These are phyloP conservation scores for Emmelina monodactyla DNA, from an alignment of 2,888 invertebrate genomes.

Conservation along the genomic window DNA sequence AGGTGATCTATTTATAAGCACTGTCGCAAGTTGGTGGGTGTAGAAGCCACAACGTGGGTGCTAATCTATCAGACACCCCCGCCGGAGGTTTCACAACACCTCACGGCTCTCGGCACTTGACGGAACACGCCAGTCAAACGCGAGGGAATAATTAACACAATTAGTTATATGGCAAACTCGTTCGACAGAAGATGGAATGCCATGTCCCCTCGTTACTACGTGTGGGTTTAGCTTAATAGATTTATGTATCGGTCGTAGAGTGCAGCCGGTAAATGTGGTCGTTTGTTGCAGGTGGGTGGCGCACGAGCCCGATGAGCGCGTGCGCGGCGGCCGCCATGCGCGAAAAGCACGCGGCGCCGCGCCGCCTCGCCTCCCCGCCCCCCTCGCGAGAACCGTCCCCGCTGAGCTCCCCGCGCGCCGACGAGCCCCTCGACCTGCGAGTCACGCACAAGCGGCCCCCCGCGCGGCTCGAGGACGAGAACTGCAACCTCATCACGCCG, in stretches of 20 bases:
- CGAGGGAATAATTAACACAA: too few species aligned
- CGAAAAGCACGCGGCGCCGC: conserved; percentile 91
- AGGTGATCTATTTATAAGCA: too few species aligned
- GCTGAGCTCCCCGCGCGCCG: conserved; percentile 58
- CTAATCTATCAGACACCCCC: conserved; percentile 43
- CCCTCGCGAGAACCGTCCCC: conserved; percentile 56
- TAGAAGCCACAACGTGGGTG: conserved; percentile 37
- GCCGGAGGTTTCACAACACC: conserved; percentile 31
- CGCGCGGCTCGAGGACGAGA: conserved; percentile 78
- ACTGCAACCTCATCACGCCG: conserved; percentile 79
- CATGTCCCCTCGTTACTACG: too few species aligned
- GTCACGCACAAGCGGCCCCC: conserved; percentile 82
- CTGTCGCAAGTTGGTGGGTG: conserved; percentile 51
- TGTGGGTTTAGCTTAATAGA: not conserved
- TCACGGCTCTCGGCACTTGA: too few species aligned
- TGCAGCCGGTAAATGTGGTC: not conserved
- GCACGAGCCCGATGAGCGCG: conserved; percentile 75
- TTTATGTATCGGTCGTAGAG: not conserved
- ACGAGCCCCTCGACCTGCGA: conserved; percentile 88
- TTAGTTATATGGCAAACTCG: too few species aligned
- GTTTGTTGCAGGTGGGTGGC: conserved; percentile 48
- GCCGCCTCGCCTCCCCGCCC: conserved; percentile 76
- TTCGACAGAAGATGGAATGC: too few species aligned
- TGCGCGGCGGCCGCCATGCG: conserved; percentile 77
- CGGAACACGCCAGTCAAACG: too few species aligned